Evolutionary conservation across 2,797 vertebrate genomes (phyloP).

Genomic region (Caiman crocodilus): DNA sequence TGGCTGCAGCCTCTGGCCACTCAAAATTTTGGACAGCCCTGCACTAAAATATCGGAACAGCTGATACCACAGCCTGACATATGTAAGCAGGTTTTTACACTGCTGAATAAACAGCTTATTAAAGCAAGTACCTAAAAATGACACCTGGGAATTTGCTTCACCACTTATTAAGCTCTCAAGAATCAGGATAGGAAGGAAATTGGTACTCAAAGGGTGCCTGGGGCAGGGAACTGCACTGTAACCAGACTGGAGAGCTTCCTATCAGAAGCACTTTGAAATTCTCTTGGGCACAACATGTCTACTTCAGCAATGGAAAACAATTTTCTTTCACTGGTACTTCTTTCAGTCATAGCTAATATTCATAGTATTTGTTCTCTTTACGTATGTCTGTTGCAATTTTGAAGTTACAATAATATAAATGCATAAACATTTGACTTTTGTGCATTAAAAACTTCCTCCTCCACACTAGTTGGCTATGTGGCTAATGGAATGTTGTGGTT

Average conservation of each 20-base stretch:
- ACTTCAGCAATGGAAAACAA: background rate
- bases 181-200: background rate
- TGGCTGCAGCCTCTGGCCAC: too few species aligned
- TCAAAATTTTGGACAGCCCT: too few species aligned
- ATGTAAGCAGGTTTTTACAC: background rate
- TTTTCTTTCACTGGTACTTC: background rate
- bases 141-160: background rate
- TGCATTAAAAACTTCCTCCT: background rate
- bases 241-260: background rate
- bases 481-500: conserved; percentile 2
- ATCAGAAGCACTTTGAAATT: background rate
- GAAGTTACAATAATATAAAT: conserved; percentile 1
- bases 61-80: fast-evolving
- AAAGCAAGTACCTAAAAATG: background rate
- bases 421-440: background rate
- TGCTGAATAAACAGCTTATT: background rate
- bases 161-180: background rate
- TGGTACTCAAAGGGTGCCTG: background rate
- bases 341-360: background rate
- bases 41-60: conserved; percentile 2
- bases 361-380: background rate
- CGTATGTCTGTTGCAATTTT: background rate
- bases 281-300: background rate
- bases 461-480: conserved; percentile 21
- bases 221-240: background rate